phyloP scores from a whole-genome alignment of 2,797 vertebrate genomes.

The Babyrousa celebensis region DNA sequence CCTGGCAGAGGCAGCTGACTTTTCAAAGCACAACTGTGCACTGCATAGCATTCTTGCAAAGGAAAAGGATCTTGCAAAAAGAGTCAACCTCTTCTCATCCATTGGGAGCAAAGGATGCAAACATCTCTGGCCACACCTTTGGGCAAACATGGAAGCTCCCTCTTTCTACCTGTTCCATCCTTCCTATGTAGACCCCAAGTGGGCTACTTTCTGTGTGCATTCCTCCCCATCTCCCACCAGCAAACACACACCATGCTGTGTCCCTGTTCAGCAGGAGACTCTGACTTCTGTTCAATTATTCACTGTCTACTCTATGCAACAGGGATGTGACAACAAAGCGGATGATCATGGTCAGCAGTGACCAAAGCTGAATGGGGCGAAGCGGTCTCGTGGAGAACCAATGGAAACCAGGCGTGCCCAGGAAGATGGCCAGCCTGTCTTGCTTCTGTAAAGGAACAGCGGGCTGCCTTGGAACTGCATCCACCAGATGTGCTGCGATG shows the following conservation, averaged over 20 bases:
- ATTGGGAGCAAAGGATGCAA: too few relatives aligned
- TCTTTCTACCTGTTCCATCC: background rate
- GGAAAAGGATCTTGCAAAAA: background rate
- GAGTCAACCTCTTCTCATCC: too few relatives aligned
- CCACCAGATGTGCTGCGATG: background rate
- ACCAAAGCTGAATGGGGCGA: too few relatives aligned
- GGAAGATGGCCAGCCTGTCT: background rate
- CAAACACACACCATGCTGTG: background rate
- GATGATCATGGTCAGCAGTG: background rate
- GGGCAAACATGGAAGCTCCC: rapidly evolving
- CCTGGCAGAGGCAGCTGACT: background rate
- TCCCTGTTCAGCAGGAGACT: background rate
- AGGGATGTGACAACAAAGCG: background rate
- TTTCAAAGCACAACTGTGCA: rapidly evolving
- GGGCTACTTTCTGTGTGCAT: too few relatives aligned
- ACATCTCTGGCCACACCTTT: background rate
- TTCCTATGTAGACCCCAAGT: background rate
- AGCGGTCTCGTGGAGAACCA: background rate
- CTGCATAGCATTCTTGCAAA: background rate
- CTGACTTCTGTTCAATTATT: background rate
- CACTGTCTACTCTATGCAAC: background rate
- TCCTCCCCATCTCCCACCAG: background rate
- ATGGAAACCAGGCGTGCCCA: background rate
- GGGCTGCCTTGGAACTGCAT: rapidly evolving
- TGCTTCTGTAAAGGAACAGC: background rate